Evolutionary conservation across 2,888 invertebrate species (phyloP).

Genomic region (Conomelus anceps): DNA sequence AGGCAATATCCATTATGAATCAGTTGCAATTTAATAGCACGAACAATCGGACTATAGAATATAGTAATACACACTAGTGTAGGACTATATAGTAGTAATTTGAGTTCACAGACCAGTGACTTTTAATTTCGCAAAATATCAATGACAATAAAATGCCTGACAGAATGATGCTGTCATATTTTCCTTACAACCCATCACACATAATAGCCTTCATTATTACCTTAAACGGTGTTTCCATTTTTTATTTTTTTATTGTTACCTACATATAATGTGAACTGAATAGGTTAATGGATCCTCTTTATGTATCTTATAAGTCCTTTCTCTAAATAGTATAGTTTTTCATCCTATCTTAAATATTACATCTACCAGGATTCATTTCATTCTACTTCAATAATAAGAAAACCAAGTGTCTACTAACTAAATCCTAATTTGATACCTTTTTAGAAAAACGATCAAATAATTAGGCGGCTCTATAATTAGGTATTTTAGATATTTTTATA

Average conservation of each 20-base stretch:
- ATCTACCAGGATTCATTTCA: no score
- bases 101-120: neutral
- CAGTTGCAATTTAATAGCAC: neutral
- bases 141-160: neutral
- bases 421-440: no score
- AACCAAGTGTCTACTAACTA: no score
- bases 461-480: no score
- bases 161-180: neutral
- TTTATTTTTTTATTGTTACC: neutral
- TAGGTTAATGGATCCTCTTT: neutral
- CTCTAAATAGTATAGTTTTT: neutral
- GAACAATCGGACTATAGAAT: no score
- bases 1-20: neutral
- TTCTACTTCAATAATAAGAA: no score
- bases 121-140: neutral
- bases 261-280: neutral
- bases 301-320: neutral
- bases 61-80: no score
- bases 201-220: neutral
- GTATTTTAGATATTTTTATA: no score
- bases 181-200: neutral
- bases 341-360: no score
- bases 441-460: no score
- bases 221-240: neutral
- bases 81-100: no score